Base-by-base conservation (phyloP, 2,888 invertebrate species). In the Pseudococcus longispinus region DNA sequence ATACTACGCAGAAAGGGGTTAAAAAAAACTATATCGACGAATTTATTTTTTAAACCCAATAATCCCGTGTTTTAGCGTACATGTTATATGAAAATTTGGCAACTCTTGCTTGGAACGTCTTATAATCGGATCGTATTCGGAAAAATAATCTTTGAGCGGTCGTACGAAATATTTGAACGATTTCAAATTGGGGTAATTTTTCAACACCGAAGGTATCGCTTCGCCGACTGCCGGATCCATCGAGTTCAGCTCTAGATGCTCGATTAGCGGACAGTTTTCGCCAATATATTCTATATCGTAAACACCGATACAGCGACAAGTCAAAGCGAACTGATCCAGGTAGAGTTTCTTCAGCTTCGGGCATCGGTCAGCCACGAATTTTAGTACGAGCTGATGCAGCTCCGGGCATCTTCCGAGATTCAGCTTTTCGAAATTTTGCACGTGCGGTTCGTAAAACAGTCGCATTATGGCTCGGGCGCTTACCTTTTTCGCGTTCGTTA, bases 391-490 rank as follows among this genome's bases (percentile, higher is more conserved):
- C 23, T 86, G 86, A 51, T 86, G 86, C 51, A 86, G 86, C 23
- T 86, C 77, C 9, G 86, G 86, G n/a, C 86, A 86, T 11, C 86
- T 26, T 18, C 77, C 80, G 77, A 86, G 74, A 23, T 86, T 86
- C n/a, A 86, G 46, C 32, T 86, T 80, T 74, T 86, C 86, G 20
- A 86, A 51, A 32, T 86, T 74, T 9, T 77, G 86, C 26, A 80
- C 51, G 37, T 86, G 86, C 2, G 80, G 51, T 55, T 86, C 86
- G 77, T 86, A 86, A 23, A 86, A 86, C 3, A 86, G 37, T 9
- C 86, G 80, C 86, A 86, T 86, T 13, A 86, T 86, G 77, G 86
- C 86, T 9, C 86, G 80, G 0, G 80, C 86, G 51, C 80, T 86
- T 11, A 86, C 80, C 18, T 55, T 70, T 80, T 80, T 86, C 11